Evolutionary conservation across 2,113 vertebrate species (phyloP).

Genomic region (Halichoeres trimaculatus): DNA sequence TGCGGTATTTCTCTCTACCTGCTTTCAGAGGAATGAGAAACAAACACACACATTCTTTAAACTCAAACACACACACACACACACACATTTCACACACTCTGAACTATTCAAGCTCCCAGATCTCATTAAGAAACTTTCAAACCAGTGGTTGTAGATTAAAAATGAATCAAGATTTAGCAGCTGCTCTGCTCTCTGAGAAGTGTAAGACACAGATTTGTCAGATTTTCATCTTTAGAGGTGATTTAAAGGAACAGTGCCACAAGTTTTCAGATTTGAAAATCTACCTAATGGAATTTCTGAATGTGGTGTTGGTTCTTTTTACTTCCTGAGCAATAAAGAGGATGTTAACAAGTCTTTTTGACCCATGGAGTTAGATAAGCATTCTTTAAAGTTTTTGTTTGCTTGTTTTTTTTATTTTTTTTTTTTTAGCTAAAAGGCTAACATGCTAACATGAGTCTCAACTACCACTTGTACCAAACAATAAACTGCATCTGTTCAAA

Average conservation of each 20-base stretch:
- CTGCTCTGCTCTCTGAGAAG: constrained; percentile 11
- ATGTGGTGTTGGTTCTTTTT: no score
- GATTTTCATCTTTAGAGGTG: neutral
- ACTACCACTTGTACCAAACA: no score
- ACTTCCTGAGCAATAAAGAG: no score
- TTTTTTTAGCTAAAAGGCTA: no score
- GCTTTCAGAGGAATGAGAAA: neutral
- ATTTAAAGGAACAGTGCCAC: constrained; percentile 1
- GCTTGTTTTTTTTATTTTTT: no score
- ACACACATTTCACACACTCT: neutral
- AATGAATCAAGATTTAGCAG: constrained; percentile 25
- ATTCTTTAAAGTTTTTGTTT: no score
- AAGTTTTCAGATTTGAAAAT: neutral
- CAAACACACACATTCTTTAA: neutral
- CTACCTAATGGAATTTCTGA: no score
- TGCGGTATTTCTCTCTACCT: neutral
- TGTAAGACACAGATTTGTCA: constrained; percentile 5
- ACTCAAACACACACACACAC: neutral
- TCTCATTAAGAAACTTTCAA: constrained; percentile 36
- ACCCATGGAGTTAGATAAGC: no score
- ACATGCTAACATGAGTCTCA: no score
- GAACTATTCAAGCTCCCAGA: constrained; percentile 10
- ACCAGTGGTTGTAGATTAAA: constrained; percentile 27
- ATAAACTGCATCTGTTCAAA: no score
- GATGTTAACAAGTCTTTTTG: no score